A percentile compares a stretch with the other conserved stretches of the same genome.
These are phyloP conservation scores for Mycteria americana DNA, from an alignment of 2,797 vertebrate species.

Conservation along the genomic window DNA sequence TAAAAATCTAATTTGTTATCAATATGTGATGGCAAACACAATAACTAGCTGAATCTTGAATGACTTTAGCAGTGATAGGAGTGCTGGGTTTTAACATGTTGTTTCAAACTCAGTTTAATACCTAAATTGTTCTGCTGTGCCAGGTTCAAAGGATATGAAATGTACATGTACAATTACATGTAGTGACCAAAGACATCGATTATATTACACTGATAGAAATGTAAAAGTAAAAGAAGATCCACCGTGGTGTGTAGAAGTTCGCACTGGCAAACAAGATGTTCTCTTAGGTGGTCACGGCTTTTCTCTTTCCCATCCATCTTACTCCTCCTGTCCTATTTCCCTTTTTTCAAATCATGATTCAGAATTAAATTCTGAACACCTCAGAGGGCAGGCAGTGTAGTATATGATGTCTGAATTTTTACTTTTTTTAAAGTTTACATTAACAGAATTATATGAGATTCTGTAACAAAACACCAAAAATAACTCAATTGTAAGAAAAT, in stretches of 20 bases:
- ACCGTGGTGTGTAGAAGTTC: rapidly evolving
- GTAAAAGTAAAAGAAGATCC: not conserved
- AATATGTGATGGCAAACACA: not conserved
- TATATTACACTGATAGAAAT: not conserved
- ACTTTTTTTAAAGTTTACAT: not conserved
- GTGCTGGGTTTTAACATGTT: not conserved
- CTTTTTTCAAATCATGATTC: not conserved
- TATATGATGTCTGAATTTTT: not conserved
- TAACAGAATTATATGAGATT: not conserved
- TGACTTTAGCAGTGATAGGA: not conserved
- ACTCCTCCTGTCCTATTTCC: not conserved
- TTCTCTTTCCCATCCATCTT: not conserved
- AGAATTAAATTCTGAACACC: not conserved
- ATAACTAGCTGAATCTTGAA: not conserved
- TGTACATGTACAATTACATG: not conserved
- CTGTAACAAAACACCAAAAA: not conserved
- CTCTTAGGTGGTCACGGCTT: not conserved
- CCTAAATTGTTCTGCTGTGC: not conserved
- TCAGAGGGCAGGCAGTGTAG: not conserved
- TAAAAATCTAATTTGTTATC: not conserved
- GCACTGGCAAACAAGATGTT: not conserved
- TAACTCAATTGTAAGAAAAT: not conserved
- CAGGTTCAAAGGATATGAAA: not conserved
- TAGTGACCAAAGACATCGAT: not conserved
- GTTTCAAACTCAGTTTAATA: not conserved